These are phyloP conservation scores for Pseudomugil gertrudae DNA, from an alignment of 2,797 vertebrate species.

Conservation along the genomic window DNA sequence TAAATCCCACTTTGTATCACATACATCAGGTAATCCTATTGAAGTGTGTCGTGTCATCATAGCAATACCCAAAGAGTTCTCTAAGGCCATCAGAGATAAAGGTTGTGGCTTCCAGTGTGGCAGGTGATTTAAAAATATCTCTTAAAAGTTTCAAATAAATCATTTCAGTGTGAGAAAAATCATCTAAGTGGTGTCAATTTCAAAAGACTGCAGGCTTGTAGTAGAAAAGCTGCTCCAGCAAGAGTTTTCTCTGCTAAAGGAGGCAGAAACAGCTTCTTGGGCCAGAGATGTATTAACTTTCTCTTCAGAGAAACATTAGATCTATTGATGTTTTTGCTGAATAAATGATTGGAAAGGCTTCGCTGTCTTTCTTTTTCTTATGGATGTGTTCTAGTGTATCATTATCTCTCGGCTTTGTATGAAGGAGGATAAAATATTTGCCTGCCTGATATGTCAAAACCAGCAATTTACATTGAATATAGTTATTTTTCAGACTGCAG, in stretches of 20 bases:
- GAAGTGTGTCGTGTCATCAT: neutral
- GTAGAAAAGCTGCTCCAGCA: neutral
- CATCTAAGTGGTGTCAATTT: neutral
- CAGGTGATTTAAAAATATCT: neutral
- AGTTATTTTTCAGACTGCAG: neutral
- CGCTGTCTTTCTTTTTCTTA: neutral
- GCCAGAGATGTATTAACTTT: neutral
- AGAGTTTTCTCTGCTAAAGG: neutral
- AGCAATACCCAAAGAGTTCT: neutral
- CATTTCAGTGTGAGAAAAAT: neutral
- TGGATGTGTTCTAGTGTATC: neutral
- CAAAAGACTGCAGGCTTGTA: neutral
- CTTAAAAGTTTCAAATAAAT: neutral
- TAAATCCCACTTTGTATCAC: conserved; percentile 7
- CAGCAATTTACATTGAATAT: neutral
- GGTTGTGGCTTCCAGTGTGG: neutral
- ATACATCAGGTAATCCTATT: neutral
- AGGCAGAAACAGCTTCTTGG: too few relatives aligned
- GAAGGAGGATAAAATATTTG: neutral
- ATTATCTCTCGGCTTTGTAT: neutral
- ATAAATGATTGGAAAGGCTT: neutral
- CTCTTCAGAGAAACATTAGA: neutral
- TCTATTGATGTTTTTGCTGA: neutral
- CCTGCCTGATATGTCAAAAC: neutral
- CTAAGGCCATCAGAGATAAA: neutral